A percentile compares a stretch with the other conserved stretches of the same genome.
Conservation (phyloP, 2,888 invertebrate species). For the Saturnia japonica region DNA sequence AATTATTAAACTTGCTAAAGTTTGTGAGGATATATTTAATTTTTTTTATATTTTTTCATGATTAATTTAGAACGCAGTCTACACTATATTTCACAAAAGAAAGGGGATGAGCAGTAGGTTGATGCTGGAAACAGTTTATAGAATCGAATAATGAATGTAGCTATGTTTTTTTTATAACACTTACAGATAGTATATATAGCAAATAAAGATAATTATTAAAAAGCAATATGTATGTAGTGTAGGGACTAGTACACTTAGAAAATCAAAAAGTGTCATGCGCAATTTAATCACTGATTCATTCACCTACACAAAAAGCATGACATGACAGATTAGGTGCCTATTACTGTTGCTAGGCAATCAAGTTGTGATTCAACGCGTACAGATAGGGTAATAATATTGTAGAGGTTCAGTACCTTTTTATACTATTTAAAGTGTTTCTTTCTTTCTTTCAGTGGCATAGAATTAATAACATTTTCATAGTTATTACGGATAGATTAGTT, state of each 20-base stretch:
- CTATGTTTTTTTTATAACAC: background rate
- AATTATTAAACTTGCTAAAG: conserved; percentile 58
- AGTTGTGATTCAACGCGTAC: background rate
- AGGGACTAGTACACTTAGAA: background rate
- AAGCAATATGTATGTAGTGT: background rate
- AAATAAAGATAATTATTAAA: background rate
- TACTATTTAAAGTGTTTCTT: background rate
- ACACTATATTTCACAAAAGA: background rate
- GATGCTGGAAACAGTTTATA: background rate
- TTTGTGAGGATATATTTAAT: conserved; percentile 53
- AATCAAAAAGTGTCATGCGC: background rate
- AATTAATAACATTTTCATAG: too few species aligned
- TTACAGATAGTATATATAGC: background rate
- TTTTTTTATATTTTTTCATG: too few species aligned
- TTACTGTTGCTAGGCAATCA: background rate
- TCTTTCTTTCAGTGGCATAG: too few species aligned
- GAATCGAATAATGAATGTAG: background rate
- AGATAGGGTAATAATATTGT: background rate
- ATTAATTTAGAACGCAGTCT: too few species aligned
- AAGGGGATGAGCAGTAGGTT: background rate
- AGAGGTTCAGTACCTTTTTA: background rate
- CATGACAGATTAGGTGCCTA: background rate
- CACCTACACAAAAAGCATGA: conserved; percentile 7
- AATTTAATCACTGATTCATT: conserved; percentile 10
- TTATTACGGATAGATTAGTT: too few species aligned